Evolutionary conservation across 1,140 invertebrate genomes (phyloP).

Genomic region (Anoplolepis gracilipes): DNA sequence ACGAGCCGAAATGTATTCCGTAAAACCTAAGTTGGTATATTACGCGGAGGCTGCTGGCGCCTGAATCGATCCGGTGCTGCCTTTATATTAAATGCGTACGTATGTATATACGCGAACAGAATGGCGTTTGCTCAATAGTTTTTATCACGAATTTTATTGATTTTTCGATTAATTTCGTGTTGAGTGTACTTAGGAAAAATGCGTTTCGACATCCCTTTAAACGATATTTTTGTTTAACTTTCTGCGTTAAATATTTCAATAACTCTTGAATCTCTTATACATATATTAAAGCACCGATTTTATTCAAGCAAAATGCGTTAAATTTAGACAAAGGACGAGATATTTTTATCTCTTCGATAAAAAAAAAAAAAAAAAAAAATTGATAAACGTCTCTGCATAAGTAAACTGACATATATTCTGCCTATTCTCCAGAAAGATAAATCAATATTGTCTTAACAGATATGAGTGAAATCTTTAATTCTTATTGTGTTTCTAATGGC

Average conservation of each 20-base stretch:
- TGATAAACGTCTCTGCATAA: neutral
- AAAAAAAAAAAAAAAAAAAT: slow-evolving; percentile 4
- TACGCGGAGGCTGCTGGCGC: neutral
- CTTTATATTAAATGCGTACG: slow-evolving; percentile 14
- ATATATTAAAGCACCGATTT: neutral
- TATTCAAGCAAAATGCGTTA: neutral
- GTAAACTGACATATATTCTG: neutral
- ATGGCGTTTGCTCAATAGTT: neutral
- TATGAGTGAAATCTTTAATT: neutral
- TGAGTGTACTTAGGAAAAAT: neutral
- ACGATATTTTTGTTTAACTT: neutral
- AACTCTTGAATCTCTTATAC: neutral
- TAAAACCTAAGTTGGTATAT: slow-evolving; percentile 44
- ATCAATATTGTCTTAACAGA: neutral
- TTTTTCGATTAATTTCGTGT: neutral
- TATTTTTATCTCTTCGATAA: neutral
- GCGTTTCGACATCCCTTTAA: neutral
- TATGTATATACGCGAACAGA: neutral
- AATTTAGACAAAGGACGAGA: neutral
- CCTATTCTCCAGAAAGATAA: neutral
- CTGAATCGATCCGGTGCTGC: slow-evolving; percentile 28
- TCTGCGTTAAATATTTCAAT: neutral
- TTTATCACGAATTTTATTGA: neutral
- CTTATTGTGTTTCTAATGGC: neutral
- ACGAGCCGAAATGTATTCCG: slow-evolving; percentile 38